Conservation (phyloP, 2,113 vertebrate genomes). For the Tyrannus savana region DNA sequence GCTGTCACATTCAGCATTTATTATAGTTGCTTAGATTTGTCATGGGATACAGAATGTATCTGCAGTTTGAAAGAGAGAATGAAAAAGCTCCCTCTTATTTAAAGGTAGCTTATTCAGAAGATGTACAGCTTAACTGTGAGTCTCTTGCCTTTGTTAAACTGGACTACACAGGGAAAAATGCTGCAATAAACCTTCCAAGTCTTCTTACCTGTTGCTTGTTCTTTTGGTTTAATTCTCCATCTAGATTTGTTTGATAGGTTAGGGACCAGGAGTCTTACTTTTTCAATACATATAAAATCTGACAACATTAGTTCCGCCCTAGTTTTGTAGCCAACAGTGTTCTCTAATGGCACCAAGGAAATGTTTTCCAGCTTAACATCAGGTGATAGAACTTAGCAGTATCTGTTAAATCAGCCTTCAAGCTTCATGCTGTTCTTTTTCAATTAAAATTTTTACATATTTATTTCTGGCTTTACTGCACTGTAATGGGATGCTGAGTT, state of each 20-base stretch:
- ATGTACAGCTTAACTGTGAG: background rate
- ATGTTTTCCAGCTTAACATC: constrained; percentile 13
- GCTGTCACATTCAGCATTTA: background rate
- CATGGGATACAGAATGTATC: background rate
- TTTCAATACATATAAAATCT: background rate
- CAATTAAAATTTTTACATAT: constrained; percentile 14
- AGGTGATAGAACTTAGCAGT: constrained; percentile 24
- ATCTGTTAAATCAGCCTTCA: constrained; percentile 55
- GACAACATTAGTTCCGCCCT: background rate
- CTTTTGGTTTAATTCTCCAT: background rate
- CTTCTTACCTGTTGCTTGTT: background rate
- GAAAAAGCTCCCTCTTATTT: background rate
- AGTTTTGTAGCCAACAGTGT: background rate
- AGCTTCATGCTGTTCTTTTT: constrained; percentile 41
- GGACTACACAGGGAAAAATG: background rate
- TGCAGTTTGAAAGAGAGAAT: background rate
- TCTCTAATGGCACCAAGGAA: constrained; percentile 1
- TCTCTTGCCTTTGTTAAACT: background rate
- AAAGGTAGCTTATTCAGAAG: background rate
- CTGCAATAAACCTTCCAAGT: background rate
- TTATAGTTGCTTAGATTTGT: background rate
- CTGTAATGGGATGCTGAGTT: background rate
- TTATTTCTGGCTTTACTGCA: constrained; percentile 31
- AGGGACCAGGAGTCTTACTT: background rate
- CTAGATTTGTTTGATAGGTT: background rate